Evolutionary conservation across 2,797 vertebrate genomes (phyloP).

Genomic region (Chelonia mydas): DNA sequence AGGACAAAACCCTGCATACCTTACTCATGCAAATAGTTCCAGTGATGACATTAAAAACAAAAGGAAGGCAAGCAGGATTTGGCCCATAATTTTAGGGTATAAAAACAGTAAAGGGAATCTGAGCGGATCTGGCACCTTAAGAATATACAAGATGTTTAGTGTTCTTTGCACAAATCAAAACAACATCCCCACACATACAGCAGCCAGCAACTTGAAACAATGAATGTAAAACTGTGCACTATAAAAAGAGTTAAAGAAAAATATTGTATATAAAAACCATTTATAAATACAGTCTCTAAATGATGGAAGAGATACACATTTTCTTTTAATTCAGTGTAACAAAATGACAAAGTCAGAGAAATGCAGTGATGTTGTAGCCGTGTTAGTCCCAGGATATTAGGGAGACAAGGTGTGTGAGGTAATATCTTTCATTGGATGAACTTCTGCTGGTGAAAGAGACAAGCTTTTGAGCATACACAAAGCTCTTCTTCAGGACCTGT

Average conservation of each 20-base stretch:
- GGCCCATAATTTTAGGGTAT: not conserved
- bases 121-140: not conserved
- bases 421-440: not conserved
- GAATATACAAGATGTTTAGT: not conserved
- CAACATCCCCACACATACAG: not conserved
- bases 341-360: not conserved
- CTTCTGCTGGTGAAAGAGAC: not conserved
- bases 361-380: not conserved
- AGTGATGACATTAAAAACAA: not conserved
- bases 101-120: not conserved
- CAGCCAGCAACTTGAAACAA: not conserved
- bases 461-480: not conserved
- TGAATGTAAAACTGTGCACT: not conserved
- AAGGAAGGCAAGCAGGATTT: not conserved
- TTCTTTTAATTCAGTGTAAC: not conserved
- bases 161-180: not conserved
- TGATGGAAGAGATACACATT: not conserved
- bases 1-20: not conserved
- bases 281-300: not conserved
- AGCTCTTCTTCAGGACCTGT: not conserved
- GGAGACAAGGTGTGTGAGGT: not conserved
- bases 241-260: not conserved
- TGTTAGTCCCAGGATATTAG: not conserved
- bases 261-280: not conserved
- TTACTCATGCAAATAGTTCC: not conserved